phyloP scores from a whole-genome alignment of 2,888 invertebrate species.

The Bedellia somnulentella region DNA sequence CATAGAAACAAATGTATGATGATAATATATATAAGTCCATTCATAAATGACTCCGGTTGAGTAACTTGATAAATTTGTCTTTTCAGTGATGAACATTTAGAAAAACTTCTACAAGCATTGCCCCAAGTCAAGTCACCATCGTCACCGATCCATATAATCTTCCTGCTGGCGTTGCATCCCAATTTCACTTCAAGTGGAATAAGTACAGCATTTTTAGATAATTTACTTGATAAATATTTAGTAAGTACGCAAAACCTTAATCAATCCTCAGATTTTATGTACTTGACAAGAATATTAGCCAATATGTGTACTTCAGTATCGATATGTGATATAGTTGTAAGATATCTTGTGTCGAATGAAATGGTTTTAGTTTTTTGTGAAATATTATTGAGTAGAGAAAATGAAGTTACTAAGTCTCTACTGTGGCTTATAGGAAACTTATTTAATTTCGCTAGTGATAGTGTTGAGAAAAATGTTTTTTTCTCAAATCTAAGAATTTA shows the following conservation, averaged over 20 bases:
- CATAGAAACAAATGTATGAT: too few relatives aligned
- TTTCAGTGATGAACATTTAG: slow-evolving; percentile 25
- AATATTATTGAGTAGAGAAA: slow-evolving; percentile 14
- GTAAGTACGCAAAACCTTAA: slow-evolving; percentile 15
- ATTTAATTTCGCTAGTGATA: slow-evolving; percentile 17
- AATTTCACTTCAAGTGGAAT: slow-evolving; percentile 21
- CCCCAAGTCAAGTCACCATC: slow-evolving; percentile 12
- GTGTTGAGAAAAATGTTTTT: slow-evolving; percentile 9
- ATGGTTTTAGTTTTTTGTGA: slow-evolving; percentile 14
- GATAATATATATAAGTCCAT: too few relatives aligned
- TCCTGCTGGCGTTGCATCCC: slow-evolving; percentile 29
- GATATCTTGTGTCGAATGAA: slow-evolving; percentile 16
- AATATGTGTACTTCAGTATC: slow-evolving; percentile 18
- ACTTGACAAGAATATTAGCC: slow-evolving; percentile 26
- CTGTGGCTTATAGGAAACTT: slow-evolving; percentile 39
- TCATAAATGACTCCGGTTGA: too few relatives aligned
- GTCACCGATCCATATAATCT: slow-evolving; percentile 21
- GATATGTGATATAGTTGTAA: slow-evolving; percentile 16
- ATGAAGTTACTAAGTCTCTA: slow-evolving; percentile 15
- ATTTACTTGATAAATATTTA: slow-evolving; percentile 15
- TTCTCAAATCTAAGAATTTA: background rate
- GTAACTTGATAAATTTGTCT: too few relatives aligned
- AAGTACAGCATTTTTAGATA: slow-evolving; percentile 15
- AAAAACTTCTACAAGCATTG: slow-evolving; percentile 16
- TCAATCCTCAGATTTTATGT: slow-evolving; percentile 16